A percentile compares a stretch with the other conserved stretches of the same genome.
phyloP scores from a whole-genome alignment of 2,113 vertebrate genomes.

The Boleophthalmus pectinirostris region DNA sequence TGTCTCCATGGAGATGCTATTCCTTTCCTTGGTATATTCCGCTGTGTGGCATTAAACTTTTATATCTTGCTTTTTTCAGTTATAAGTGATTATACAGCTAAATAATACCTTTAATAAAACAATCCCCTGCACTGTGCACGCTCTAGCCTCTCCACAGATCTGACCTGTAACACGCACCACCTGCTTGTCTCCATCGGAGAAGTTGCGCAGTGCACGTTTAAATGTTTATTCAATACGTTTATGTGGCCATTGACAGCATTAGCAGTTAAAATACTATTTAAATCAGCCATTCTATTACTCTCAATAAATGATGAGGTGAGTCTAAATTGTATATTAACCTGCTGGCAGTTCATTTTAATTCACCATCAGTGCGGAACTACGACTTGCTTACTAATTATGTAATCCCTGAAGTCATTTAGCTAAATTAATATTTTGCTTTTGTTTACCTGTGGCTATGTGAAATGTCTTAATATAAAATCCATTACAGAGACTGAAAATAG shows the following conservation, averaged over 20 bases:
- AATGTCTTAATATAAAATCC: conserved; percentile 29
- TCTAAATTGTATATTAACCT: conserved; percentile 34
- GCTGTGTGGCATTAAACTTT: no score
- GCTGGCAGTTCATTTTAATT: conserved; percentile 32
- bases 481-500: conserved; percentile 22
- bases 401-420: conserved; percentile 41
- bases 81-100: no score
- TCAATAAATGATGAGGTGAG: conserved; percentile 13
- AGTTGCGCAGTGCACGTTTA: not conserved
- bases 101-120: no score
- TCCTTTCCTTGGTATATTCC: no score
- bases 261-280: not conserved
- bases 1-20: no score
- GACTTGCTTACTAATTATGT: conserved; percentile 42
- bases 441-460: conserved; percentile 24
- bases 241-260: not conserved
- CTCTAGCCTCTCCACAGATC: no score
- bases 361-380: conserved; percentile 24
- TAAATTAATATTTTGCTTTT: conserved; percentile 33
- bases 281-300: conserved; percentile 19
- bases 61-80: no score
- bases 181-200: no score
- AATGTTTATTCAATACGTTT: conserved; percentile 16
- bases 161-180: no score
- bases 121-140: no score